phyloP scores from a whole-genome alignment of 1,140 invertebrate species.

The Belonocnema kinseyi region DNA sequence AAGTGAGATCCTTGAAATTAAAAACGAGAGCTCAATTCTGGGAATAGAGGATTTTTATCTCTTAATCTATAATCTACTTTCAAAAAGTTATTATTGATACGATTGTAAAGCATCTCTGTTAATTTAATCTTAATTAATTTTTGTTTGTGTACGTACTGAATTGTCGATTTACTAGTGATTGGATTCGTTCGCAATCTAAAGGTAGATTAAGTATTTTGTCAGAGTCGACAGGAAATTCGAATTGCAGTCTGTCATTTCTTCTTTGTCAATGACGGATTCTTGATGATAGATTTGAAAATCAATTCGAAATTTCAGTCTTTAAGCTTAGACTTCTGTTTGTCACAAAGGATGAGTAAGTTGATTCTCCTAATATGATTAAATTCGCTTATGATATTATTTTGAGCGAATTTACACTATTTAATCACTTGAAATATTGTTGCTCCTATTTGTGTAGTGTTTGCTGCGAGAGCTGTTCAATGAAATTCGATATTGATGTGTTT shows the following conservation, averaged over 20 bases:
- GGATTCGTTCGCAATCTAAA: neutral
- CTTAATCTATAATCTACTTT: neutral
- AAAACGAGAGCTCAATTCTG: neutral
- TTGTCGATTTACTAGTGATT: neutral
- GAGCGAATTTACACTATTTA: neutral
- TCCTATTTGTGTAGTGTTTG: neutral
- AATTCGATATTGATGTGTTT: neutral
- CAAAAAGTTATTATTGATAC: neutral
- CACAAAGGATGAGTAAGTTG: neutral
- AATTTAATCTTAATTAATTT: neutral
- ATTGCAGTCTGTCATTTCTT: neutral
- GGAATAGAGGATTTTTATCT: neutral
- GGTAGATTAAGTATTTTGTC: constrained; percentile 4
- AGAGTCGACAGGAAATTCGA: neutral
- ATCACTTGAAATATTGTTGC: neutral
- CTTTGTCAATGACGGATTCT: neutral
- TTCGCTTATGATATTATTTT: too few relatives aligned
- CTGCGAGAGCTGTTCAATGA: neutral
- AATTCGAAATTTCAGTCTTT: too few relatives aligned
- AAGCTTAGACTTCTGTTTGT: neutral
- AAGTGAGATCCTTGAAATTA: neutral
- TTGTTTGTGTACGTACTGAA: constrained; percentile 1
- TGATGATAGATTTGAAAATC: neutral
- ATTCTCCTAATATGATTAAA: too few relatives aligned
- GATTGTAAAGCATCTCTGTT: neutral